phyloP scores from a whole-genome alignment of 2,888 invertebrate species.

The Gibbula magus region DNA sequence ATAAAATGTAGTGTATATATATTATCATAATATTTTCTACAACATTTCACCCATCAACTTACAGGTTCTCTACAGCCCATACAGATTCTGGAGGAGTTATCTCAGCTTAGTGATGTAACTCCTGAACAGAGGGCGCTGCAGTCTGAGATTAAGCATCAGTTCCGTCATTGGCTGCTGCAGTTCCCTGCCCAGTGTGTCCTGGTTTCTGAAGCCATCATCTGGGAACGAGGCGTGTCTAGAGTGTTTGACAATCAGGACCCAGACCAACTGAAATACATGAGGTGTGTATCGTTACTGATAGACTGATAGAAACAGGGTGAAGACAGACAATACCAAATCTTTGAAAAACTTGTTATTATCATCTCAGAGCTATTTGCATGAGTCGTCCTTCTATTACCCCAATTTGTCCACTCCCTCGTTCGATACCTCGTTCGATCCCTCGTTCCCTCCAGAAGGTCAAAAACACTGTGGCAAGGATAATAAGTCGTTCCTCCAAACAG shows the following conservation, averaged over 20 bases:
- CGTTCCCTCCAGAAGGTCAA: too few species aligned
- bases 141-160: slow-evolving; percentile 54
- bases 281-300: slow-evolving; percentile 46
- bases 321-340: too few species aligned
- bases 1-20: background rate
- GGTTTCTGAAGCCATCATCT: slow-evolving; percentile 69
- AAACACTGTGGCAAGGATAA: too few species aligned
- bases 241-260: slow-evolving; percentile 59
- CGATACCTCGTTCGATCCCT: too few species aligned
- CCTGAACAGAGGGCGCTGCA: slow-evolving; percentile 37
- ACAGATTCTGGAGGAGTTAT: slow-evolving; percentile 67
- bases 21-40: too few species aligned
- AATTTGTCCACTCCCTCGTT: too few species aligned
- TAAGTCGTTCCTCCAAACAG: too few species aligned
- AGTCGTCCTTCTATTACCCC: too few species aligned
- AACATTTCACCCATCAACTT: background rate
- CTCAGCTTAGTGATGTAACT: slow-evolving; percentile 33
- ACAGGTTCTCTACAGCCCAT: slow-evolving; percentile 54
- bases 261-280: slow-evolving; percentile 54
- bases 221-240: slow-evolving; percentile 62
- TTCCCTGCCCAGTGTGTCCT: slow-evolving; percentile 72
- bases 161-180: slow-evolving; percentile 70
- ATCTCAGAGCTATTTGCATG: too few species aligned
- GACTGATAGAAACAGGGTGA: too few species aligned
- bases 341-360: too few species aligned